Conservation (phyloP, 2,797 vertebrate species). For the Gymnoscopelus microlampas region DNA sequence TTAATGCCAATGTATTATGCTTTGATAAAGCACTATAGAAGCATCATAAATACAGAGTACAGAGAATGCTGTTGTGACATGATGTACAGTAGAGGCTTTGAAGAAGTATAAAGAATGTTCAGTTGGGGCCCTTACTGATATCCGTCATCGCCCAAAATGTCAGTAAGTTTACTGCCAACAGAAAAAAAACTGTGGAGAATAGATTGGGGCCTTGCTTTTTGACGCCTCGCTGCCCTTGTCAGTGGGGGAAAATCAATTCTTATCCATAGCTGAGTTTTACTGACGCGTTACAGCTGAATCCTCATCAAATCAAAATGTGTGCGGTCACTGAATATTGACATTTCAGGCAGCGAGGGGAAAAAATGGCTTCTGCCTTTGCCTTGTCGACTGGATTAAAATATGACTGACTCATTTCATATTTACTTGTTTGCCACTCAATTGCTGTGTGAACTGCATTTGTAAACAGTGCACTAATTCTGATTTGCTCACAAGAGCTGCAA, state of each 20-base stretch:
- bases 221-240: conserved; percentile 54
- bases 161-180: conserved; percentile 62
- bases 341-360: conserved; percentile 41
- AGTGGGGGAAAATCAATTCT: conserved; percentile 66
- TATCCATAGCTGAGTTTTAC: conserved; percentile 59
- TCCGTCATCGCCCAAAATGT: conserved; percentile 56
- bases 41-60: conserved; percentile 43
- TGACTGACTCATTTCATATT: conserved; percentile 46
- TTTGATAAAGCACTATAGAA: conserved; percentile 21
- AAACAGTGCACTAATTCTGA: conserved; percentile 27
- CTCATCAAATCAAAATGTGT: conserved; percentile 66
- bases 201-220: conserved; percentile 66
- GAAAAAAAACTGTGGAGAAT: conserved; percentile 37
- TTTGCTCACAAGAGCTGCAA: conserved; percentile 21
- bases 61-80: conserved; percentile 20
- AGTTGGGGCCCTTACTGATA: conserved; percentile 62
- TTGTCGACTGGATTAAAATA: conserved; percentile 34
- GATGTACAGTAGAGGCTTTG: conserved; percentile 45
- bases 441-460: conserved; percentile 23
- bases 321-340: conserved; percentile 59
- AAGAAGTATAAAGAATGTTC: conserved; percentile 58
- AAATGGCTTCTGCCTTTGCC: conserved; percentile 16
- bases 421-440: conserved; percentile 27
- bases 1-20: conserved; percentile 27
- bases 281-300: conserved; percentile 64